phyloP scores from a whole-genome alignment of 2,113 vertebrate species.

The Gallinago media region DNA sequence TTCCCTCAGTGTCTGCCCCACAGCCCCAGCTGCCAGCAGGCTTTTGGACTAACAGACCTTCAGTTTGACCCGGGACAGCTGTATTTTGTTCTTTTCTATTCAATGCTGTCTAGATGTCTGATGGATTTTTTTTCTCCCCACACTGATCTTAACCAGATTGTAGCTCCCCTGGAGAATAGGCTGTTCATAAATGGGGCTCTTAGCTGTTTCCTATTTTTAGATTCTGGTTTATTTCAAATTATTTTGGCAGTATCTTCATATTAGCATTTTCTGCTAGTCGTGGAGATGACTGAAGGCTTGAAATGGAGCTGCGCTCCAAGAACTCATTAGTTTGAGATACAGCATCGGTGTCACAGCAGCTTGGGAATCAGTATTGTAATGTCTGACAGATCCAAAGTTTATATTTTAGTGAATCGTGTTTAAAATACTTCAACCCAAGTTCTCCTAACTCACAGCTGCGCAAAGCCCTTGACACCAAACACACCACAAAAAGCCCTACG shows the following conservation, averaged over 20 bases:
- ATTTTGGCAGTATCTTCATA: constrained; percentile 27
- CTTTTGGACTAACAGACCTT: not conserved
- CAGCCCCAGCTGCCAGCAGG: not conserved
- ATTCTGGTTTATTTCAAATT: constrained; percentile 30
- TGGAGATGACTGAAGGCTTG: not conserved
- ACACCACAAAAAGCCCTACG: not conserved
- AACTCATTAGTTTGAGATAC: not conserved
- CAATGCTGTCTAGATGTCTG: not conserved
- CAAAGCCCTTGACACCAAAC: not conserved
- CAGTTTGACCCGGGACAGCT: not conserved
- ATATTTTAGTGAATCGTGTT: not conserved
- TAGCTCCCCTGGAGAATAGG: not conserved
- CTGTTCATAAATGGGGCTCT: not conserved
- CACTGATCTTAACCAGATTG: not conserved
- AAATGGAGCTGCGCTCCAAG: not conserved
- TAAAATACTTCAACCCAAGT: not conserved
- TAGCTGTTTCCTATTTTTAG: not conserved
- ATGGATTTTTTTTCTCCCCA: not conserved
- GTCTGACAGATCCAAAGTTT: not conserved
- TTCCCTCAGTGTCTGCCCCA: not conserved
- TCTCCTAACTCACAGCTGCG: not conserved
- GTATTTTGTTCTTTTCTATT: not conserved
- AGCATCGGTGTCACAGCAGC: not conserved
- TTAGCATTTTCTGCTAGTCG: not conserved
- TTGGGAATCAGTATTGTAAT: not conserved